These are phyloP conservation scores for Pantelozetes paolii DNA, from an alignment of 2,888 invertebrate genomes.

Conservation along the genomic window DNA sequence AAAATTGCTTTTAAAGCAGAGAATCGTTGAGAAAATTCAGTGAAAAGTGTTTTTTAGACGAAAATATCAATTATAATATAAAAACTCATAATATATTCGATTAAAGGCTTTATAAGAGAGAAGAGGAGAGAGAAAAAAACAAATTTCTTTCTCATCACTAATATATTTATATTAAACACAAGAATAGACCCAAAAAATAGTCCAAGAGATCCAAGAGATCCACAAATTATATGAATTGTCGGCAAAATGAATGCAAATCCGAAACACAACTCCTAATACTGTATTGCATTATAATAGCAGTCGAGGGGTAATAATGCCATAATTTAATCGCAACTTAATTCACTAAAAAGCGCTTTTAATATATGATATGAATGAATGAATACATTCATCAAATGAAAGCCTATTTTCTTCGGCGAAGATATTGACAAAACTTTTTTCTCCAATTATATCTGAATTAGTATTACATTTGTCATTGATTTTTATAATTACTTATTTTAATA, in stretches of 20 bases:
- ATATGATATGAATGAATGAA: background rate
- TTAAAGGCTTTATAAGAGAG: background rate
- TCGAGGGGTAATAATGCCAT: background rate
- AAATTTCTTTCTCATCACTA: background rate
- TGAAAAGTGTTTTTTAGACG: background rate
- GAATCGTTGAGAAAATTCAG: background rate
- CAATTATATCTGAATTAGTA: background rate
- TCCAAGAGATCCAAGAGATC: background rate
- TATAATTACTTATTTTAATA: background rate
- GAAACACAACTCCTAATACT: background rate
- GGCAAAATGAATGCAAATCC: background rate
- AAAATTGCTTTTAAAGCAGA: no score
- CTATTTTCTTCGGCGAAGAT: background rate
- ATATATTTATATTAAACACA: background rate
- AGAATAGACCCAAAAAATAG: background rate
- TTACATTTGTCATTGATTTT: background rate
- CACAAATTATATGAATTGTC: background rate
- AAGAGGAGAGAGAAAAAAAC: no score
- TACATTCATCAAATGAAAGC: background rate
- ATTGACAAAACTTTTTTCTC: background rate
- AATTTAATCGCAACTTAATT: background rate
- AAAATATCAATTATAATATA: background rate
- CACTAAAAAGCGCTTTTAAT: background rate
- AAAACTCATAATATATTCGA: background rate
- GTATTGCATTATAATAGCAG: conserved; percentile 1